Evolutionary conservation across 2,113 vertebrate genomes (phyloP), one percentile per base, ranked within the genome.

Genomic region (Copsychus sechellarum): DNA sequence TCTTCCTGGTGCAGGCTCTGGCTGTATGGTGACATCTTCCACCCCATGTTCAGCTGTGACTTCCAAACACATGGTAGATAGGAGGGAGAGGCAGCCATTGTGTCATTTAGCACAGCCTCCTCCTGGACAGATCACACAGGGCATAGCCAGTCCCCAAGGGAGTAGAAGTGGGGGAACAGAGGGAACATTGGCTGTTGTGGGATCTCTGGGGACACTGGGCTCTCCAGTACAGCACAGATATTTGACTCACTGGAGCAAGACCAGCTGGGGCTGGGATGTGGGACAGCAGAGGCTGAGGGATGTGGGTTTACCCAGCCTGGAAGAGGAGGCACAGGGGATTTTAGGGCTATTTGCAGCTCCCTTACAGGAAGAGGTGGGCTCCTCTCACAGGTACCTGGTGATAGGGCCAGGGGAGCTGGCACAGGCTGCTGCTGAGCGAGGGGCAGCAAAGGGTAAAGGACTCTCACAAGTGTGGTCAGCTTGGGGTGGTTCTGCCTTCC

Each of bases 401-500:
- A 43, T 34, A 42, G 58, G 22, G 56, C 47, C 9, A 14, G 51
- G 20, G 66, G 42, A 87, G 42, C 65, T 22, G 66, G 33, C 9
- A 1, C 18, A 45, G n/a, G n/a, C 45, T 65, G 42, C 70, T 60
- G 48, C 36, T 4, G 1, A 57, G 71, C 82, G 54, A 65, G 25
- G n/a, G 20, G 22, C 40, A 36, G 3, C 9, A 28, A 65, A 31
- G 29, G 22, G 18, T 57, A 22, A 57, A 47, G 29, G 43, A 47
- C 17, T 40, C 33, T 76, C 33, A 26, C 0, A 0, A 45, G 22
- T 0, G 1, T 29, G 25, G 36, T 66, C 47, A 66, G 18, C 42
- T 42, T 19, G 28, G 28, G 5, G 21, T 33, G 9, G 33, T 69
- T 77, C 64, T 77, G 51, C 67, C 7, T 74, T 54, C 33, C 33